A percentile compares a stretch with the other conserved stretches of the same genome.
phyloP scores from a whole-genome alignment of 2,113 vertebrate genomes.

The Etheostoma cragini region DNA sequence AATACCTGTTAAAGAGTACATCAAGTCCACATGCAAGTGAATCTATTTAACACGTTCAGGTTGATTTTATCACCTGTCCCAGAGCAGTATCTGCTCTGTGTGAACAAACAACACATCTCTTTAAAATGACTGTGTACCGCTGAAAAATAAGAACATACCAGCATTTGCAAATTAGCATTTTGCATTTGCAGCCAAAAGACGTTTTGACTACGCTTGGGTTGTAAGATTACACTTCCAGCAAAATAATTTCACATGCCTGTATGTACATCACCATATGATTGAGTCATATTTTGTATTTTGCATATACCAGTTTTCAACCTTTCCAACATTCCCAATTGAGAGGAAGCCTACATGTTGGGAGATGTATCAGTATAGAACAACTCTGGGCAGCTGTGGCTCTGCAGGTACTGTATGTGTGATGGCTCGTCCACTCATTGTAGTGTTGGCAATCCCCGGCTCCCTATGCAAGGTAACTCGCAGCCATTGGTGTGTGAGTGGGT shows the following conservation, averaged over 20 bases:
- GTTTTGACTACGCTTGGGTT: not conserved
- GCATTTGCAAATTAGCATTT: not conserved
- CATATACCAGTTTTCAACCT: not conserved
- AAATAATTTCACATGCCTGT: not conserved
- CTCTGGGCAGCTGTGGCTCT: not conserved
- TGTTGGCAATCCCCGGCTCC: not conserved
- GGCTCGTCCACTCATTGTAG: not conserved
- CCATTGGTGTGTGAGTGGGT: not conserved
- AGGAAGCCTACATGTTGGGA: no score
- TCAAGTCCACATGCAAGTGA: no score
- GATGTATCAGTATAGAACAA: not conserved
- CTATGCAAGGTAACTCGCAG: not conserved
- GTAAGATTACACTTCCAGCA: not conserved
- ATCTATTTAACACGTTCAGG: not conserved
- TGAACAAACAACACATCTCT: conserved; percentile 7
- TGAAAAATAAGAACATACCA: not conserved
- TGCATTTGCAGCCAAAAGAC: not conserved
- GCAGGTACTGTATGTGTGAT: not conserved
- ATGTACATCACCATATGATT: not conserved
- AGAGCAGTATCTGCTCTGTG: not conserved
- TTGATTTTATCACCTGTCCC: not conserved
- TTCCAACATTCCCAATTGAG: not conserved
- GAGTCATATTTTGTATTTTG: not conserved
- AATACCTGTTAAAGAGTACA: not conserved
- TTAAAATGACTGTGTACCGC: not conserved